Evolutionary conservation across 2,113 vertebrate species (phyloP).

Genomic region (Rallus limicola): DNA sequence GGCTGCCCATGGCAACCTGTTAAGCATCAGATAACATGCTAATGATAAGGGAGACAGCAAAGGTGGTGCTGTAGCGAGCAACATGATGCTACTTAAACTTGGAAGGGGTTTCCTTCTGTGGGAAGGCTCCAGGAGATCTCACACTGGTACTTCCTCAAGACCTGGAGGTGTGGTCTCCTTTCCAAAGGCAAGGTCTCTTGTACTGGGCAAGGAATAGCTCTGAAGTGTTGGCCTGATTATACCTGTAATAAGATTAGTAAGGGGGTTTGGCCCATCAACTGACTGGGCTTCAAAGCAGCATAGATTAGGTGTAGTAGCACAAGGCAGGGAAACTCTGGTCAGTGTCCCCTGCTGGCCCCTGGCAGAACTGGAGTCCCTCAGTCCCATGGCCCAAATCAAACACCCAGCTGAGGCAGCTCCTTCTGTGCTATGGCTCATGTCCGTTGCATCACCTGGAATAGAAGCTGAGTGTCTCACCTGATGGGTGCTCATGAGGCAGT

Average conservation of each 20-base stretch:
- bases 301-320: not conserved
- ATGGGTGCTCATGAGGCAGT: not conserved
- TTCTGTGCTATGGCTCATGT: not conserved
- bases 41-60: not conserved
- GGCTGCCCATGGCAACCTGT: not conserved
- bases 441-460: not conserved
- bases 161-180: not conserved
- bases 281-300: not conserved
- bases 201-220: not conserved
- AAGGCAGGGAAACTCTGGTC: not conserved
- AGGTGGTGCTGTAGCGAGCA: not conserved
- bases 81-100: not conserved
- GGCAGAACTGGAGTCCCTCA: not conserved
- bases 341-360: not conserved
- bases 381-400: not conserved
- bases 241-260: not conserved
- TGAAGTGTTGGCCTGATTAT: not conserved
- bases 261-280: not conserved
- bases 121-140: not conserved
- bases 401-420: not conserved
- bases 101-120: not conserved
- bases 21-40: not conserved
- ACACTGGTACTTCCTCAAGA: not conserved
- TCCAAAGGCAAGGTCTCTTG: not conserved
- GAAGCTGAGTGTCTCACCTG: not conserved